A percentile compares a stretch with the other conserved stretches of the same genome.
Evolutionary conservation across 1,140 invertebrate species (phyloP).

Genomic region (Anastrepha ludens): DNA sequence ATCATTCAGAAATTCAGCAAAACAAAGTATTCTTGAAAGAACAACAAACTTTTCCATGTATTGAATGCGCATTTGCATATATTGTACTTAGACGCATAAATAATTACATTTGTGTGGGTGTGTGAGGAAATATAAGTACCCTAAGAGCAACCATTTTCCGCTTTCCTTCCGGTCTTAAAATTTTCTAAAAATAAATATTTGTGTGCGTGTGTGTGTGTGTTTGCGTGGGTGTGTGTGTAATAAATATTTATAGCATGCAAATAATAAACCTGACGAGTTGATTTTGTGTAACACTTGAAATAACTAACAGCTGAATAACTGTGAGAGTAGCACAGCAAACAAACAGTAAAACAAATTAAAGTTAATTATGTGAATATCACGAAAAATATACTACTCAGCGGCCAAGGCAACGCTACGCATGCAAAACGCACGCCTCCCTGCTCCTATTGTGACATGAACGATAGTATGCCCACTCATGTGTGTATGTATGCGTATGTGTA

Average conservation of each 20-base stretch:
- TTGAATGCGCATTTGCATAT: too few species aligned
- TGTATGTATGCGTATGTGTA: too few species aligned
- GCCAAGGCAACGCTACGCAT: neutral
- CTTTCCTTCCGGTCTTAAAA: neutral
- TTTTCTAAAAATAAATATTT: neutral
- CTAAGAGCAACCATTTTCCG: too few species aligned
- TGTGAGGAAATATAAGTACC: too few species aligned
- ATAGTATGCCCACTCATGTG: too few species aligned
- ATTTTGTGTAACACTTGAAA: neutral
- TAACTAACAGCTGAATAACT: neutral
- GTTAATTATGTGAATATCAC: neutral
- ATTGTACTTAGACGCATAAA: too few species aligned
- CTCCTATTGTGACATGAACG: too few species aligned
- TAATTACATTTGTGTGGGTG: too few species aligned
- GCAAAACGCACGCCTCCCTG: too few species aligned
- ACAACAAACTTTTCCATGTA: too few species aligned
- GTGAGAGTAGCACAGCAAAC: neutral
- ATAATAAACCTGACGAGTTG: neutral
- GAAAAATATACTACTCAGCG: neutral
- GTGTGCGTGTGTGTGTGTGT: neutral
- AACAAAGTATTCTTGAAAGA: too few species aligned
- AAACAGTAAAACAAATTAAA: slow-evolving; percentile 24
- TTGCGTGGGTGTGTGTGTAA: neutral
- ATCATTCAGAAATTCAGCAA: too few species aligned
- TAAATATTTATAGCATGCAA: neutral